Evolutionary conservation across 2,797 vertebrate species (phyloP), one percentile per base, ranked within the genome.

Genomic region (Leptodactylus fallax): DNA sequence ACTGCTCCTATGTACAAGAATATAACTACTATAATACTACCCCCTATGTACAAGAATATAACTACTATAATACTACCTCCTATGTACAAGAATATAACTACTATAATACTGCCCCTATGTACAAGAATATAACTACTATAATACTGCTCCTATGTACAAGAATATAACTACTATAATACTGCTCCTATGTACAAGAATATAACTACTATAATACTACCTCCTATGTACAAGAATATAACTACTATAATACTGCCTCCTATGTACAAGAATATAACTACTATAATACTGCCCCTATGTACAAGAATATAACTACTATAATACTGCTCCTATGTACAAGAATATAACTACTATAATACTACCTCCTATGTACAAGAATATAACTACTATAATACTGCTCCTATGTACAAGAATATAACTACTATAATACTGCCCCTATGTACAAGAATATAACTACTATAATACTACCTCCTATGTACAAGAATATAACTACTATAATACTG

Each of bases 301-400:
- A 69, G 65, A 69, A 69, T 69, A 69, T 69, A 69, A 69, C 65
- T 69, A 69, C 65, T 69, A 69, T 69, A 69, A 69, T 69, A 69
- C 65, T 69, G 65, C 65, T 7, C 65, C 65, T 69, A 69, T 69
- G 16, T 69, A 69, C 65, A 69, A 69, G 65, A 69, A 27, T 69
- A 69, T 69, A 69, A 27, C 65, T 69, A 69, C 65, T 69, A 69
- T 69, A 69, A 69, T 69, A 69, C 65, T 27, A 10, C n/a, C 65
- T 13, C 65, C 65, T 69, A 69, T 69, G 16, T 69, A 69, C 65
- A 69, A 27, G 65, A 27, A 69, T 69, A 69, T 69, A 69, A 69
- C 65, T 69, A 69, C 25, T 69, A 69, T 69, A 69, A 69, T 69
- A 69, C 65, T 69, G 25, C 65, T 13, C 63, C 63, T 65, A 65